A percentile compares a stretch with the other conserved stretches of the same genome.
Evolutionary conservation across 2,113 vertebrate species (phyloP).

Genomic region (Calidris pugnax): DNA sequence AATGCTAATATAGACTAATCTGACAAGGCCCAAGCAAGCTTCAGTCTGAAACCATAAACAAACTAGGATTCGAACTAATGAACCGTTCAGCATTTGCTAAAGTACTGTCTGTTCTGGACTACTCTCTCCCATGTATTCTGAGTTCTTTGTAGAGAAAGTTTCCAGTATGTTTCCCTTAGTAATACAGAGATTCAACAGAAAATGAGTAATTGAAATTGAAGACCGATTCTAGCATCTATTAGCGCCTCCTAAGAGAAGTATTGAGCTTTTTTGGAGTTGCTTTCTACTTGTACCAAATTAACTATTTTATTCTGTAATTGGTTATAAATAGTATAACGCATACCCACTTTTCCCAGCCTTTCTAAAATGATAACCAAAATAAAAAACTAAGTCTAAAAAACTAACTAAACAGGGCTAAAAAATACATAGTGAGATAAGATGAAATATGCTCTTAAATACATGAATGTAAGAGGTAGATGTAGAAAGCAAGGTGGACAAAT

Average conservation of each 20-base stretch:
- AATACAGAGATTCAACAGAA: background rate
- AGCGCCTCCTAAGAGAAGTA: background rate
- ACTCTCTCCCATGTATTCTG: rapidly evolving
- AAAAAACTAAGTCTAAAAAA: background rate
- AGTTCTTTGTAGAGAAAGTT: background rate
- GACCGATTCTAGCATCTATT: background rate
- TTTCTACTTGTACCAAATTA: background rate
- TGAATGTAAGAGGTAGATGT: background rate
- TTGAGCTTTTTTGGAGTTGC: background rate
- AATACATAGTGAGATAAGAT: background rate
- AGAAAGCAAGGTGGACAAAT: background rate
- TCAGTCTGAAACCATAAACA: background rate
- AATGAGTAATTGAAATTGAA: background rate
- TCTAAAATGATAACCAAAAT: background rate
- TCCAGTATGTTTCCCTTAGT: background rate
- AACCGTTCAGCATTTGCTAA: background rate
- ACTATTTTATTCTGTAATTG: background rate
- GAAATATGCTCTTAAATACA: background rate
- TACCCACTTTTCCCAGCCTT: background rate
- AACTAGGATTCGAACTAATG: background rate
- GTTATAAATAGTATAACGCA: background rate
- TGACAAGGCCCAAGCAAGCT: background rate
- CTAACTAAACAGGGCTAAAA: background rate
- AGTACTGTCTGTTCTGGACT: background rate
- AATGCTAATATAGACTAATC: background rate